phyloP scores from a whole-genome alignment of 2,888 invertebrate species.

The Corbicula japonica region DNA sequence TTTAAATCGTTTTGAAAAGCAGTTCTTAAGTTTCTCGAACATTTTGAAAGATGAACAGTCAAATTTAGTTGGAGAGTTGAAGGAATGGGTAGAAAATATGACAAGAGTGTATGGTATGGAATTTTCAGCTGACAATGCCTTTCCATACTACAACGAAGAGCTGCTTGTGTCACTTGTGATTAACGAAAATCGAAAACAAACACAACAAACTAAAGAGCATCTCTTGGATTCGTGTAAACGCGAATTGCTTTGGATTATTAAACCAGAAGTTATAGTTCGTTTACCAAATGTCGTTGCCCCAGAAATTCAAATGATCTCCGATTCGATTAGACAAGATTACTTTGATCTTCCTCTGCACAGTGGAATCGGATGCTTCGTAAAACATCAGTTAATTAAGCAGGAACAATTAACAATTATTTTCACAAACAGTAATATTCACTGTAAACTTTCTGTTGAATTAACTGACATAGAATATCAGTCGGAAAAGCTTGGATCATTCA shows the following conservation, averaged over 20 bases:
- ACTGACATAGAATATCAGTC: slow-evolving; percentile 18
- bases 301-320: slow-evolving; percentile 2
- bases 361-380: slow-evolving; percentile 58
- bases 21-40: slow-evolving; percentile 73
- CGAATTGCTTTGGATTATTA: slow-evolving; percentile 57
- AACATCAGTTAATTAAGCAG: neutral
- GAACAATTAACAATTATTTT: slow-evolving; percentile 44
- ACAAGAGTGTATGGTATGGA: slow-evolving; percentile 23
- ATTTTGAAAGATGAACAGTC: slow-evolving; percentile 44
- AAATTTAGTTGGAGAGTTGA: slow-evolving; percentile 30
- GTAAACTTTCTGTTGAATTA: slow-evolving; percentile 8
- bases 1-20: slow-evolving; percentile 80
- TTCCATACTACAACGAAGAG: slow-evolving; percentile 66
- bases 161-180: slow-evolving; percentile 65
- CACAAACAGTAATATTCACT: slow-evolving; percentile 69
- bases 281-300: slow-evolving; percentile 16
- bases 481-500: slow-evolving; percentile 69
- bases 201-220: neutral
- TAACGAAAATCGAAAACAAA: neutral
- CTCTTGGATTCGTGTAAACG: slow-evolving; percentile 32
- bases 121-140: slow-evolving; percentile 51
- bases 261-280: slow-evolving; percentile 65
- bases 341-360: slow-evolving; percentile 64
- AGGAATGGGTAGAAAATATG: slow-evolving; percentile 32
- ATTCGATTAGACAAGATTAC: slow-evolving; percentile 37